phyloP scores from a whole-genome alignment of 2,888 invertebrate genomes.

The Folsomia candida region DNA sequence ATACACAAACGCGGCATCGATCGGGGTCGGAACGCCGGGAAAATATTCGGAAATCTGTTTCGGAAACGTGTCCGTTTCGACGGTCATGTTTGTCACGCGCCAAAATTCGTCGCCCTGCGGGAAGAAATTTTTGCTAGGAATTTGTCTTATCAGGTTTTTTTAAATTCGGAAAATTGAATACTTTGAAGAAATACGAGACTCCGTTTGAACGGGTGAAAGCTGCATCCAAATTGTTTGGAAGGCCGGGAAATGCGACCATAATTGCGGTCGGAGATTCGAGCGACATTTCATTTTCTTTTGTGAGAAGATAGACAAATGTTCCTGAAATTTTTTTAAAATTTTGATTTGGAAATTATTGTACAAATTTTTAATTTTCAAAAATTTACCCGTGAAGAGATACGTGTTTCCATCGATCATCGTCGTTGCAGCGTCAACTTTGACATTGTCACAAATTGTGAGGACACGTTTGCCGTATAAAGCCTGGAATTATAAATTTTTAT shows the following conservation, averaged over 20 bases:
- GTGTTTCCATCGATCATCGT: slow-evolving; percentile 7
- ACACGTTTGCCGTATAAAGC: background rate
- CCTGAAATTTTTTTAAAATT: slow-evolving; percentile 5
- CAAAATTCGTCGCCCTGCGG: slow-evolving; percentile 11
- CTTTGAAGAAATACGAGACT: slow-evolving; percentile 96
- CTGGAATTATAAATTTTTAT: background rate
- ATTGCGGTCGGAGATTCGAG: slow-evolving; percentile 83
- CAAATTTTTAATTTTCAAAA: background rate
- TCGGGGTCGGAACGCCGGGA: slow-evolving; percentile 4
- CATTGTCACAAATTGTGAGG: slow-evolving; percentile 8
- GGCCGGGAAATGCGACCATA: slow-evolving; percentile 73
- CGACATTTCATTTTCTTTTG: slow-evolving; percentile 79
- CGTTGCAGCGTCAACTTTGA: slow-evolving; percentile 10
- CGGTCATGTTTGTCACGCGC: background rate
- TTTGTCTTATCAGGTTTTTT: background rate
- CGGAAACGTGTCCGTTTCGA: slow-evolving; percentile 9
- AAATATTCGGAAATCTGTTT: slow-evolving; percentile 12
- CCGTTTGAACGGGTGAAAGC: slow-evolving; percentile 88
- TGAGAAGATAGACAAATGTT: slow-evolving; percentile 36
- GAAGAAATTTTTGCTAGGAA: slow-evolving; percentile 2
- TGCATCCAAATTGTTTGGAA: slow-evolving; percentile 85
- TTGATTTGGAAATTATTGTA: background rate
- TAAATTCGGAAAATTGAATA: slow-evolving; percentile 44
- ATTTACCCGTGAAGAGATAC: slow-evolving; percentile 10
- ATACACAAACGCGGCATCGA: slow-evolving; percentile 7